Conservation (phyloP, 2,797 vertebrate species). For the Gymnoscopelus braueri region DNA sequence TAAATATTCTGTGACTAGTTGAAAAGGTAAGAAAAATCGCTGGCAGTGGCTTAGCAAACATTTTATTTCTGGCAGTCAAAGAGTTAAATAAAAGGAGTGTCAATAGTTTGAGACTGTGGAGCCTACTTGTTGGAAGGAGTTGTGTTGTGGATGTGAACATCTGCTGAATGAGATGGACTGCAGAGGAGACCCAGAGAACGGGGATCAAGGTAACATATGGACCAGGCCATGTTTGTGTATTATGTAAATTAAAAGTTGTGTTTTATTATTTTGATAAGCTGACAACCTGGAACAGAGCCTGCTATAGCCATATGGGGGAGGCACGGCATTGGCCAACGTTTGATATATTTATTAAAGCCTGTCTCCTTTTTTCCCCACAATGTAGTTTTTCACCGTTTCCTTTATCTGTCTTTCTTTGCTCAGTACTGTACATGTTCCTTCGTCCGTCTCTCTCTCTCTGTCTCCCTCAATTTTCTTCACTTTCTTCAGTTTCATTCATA, state of each 20-base stretch:
- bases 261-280: conserved; percentile 6
- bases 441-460: too few relatives aligned
- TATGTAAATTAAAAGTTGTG: conserved; percentile 59
- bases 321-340: conserved; percentile 20
- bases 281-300: conserved; percentile 39
- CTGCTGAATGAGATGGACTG: conserved; percentile 51
- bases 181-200: conserved; percentile 38
- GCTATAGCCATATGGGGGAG: conserved; percentile 50
- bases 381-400: too few relatives aligned
- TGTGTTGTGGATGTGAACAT: conserved; percentile 35
- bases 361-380: conserved; percentile 3
- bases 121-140: too few relatives aligned
- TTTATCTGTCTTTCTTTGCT: neutral
- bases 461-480: too few relatives aligned
- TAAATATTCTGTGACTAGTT: too few relatives aligned
- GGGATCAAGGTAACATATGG: conserved; percentile 55
- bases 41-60: too few relatives aligned
- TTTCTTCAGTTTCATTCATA: too few relatives aligned
- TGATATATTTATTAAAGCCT: conserved; percentile 24
- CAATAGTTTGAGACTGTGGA: too few relatives aligned
- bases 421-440: too few relatives aligned
- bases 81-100: too few relatives aligned
- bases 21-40: too few relatives aligned
- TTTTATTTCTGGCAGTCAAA: too few relatives aligned
- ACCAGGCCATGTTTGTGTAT: conserved; percentile 49